Evolutionary conservation across 1,140 invertebrate species (phyloP).

Genomic region (Propsilocerus akamusi): DNA sequence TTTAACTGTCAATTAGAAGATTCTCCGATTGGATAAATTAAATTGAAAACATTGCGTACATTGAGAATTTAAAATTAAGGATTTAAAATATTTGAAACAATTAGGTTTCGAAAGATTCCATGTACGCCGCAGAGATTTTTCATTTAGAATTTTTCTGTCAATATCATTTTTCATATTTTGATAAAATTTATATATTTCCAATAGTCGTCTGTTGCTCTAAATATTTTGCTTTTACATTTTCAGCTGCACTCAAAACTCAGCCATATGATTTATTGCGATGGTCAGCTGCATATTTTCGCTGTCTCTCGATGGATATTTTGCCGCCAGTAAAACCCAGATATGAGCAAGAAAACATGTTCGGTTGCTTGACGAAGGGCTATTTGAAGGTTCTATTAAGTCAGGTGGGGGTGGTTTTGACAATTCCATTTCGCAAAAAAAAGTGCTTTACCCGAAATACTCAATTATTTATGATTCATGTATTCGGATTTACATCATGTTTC

Average conservation of each 20-base stretch:
- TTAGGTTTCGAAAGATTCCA: too few species aligned
- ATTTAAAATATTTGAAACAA: not conserved
- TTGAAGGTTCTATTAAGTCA: slow-evolving; percentile 55
- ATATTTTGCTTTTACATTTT: slow-evolving; percentile 7
- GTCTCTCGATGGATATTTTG: slow-evolving; percentile 34
- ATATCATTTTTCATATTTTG: too few species aligned
- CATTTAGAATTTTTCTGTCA: too few species aligned
- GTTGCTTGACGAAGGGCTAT: slow-evolving; percentile 56
- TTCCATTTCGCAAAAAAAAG: not conserved
- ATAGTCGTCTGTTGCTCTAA: not conserved
- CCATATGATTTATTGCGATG: slow-evolving; percentile 66
- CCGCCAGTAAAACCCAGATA: slow-evolving; percentile 55
- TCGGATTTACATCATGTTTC: too few species aligned
- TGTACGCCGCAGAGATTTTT: too few species aligned
- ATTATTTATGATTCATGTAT: not conserved
- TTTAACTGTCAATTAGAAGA: too few species aligned
- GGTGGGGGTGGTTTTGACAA: slow-evolving; percentile 14
- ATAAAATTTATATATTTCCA: not conserved
- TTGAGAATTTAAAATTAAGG: not conserved
- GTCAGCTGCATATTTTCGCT: slow-evolving; percentile 63
- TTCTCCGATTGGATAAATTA: too few species aligned
- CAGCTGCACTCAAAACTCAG: slow-evolving; percentile 71
- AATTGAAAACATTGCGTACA: too few species aligned
- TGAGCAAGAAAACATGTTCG: slow-evolving; percentile 32
- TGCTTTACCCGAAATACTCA: not conserved